These are phyloP conservation scores for Apodemia duryi DNA, from an alignment of 2,888 invertebrate species.

Conservation along the genomic window DNA sequence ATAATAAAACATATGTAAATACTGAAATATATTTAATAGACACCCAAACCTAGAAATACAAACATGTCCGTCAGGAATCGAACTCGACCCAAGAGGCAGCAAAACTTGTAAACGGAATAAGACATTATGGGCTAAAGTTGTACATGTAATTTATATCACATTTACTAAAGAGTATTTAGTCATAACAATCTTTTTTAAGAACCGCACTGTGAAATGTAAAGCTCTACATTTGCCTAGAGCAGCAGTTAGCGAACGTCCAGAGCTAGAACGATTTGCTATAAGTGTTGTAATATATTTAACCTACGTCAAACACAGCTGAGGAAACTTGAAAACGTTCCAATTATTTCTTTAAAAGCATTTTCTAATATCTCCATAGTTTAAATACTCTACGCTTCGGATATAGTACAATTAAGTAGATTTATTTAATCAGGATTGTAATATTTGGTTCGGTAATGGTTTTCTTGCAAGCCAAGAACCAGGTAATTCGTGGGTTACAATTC, in stretches of 20 bases:
- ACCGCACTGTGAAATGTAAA: not conserved
- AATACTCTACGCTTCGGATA: conserved; percentile 15
- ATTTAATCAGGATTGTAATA: not conserved
- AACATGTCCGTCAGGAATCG: no score
- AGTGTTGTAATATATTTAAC: conserved; percentile 32
- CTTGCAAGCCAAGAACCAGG: not conserved
- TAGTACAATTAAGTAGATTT: not conserved
- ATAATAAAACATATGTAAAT: no score
- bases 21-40: no score
- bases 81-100: not conserved
- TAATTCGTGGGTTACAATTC: no score
- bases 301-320: conserved; percentile 33
- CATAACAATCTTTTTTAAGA: conserved; percentile 15
- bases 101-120: not conserved
- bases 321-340: conserved; percentile 34
- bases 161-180: conserved; percentile 1
- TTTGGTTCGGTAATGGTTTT: not conserved
- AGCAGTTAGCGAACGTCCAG: conserved; percentile 14
- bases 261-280: conserved; percentile 28
- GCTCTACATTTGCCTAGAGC: conserved; percentile 11
- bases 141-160: not conserved
- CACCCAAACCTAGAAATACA: no score
- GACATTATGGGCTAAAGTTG: not conserved
- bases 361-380: conserved; percentile 31
- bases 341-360: conserved; percentile 35